phyloP scores from a whole-genome alignment of 2,888 invertebrate genomes.

The Euzophera pinguis region DNA sequence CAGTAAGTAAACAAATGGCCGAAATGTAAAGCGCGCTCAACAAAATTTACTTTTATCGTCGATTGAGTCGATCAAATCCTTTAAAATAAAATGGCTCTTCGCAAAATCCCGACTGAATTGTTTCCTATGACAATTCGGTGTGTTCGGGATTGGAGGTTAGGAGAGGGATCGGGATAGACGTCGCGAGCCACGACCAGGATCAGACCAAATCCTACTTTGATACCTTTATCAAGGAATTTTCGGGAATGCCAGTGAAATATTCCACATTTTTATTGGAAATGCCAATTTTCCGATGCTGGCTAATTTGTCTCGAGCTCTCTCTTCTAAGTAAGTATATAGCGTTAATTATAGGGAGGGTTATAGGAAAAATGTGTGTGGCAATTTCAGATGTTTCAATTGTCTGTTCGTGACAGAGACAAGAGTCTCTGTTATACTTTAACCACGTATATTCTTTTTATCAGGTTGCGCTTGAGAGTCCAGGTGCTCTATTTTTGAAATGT shows the following conservation, averaged over 20 bases:
- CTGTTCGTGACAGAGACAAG: too few species aligned
- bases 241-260: background rate
- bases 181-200: background rate
- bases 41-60: background rate
- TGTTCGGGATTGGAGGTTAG: background rate
- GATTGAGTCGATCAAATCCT: background rate
- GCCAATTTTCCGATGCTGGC: background rate
- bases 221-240: constrained; percentile 5
- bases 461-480: too few species aligned
- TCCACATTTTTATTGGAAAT: background rate
- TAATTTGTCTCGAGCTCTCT: background rate
- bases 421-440: too few species aligned
- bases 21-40: too few species aligned
- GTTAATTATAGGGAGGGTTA: too few species aligned
- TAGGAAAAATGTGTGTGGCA: too few species aligned
- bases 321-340: too few species aligned
- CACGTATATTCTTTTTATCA: too few species aligned
- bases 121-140: constrained; percentile 5
- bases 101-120: background rate
- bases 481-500: too few species aligned
- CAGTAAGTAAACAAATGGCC: too few species aligned
- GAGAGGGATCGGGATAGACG: background rate
- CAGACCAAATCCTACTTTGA: background rate
- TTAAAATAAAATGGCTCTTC: background rate
- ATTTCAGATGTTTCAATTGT: too few species aligned